Conservation (phyloP, 1,140 invertebrate species). For the Wiebesia pumilae region DNA sequence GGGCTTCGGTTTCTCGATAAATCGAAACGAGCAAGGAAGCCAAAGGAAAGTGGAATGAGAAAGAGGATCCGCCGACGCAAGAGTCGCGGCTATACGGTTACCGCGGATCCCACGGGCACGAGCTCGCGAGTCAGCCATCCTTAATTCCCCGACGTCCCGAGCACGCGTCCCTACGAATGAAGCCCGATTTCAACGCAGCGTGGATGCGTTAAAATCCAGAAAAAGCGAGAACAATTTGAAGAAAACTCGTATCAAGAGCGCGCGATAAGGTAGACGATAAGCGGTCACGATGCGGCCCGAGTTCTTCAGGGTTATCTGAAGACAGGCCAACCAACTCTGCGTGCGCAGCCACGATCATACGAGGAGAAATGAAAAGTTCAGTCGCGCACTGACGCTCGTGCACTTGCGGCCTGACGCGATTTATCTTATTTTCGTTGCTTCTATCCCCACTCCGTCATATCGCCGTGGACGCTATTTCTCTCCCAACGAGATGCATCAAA, state of each 20-base stretch:
- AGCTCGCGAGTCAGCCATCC: background rate
- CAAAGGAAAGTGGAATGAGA: constrained; percentile 56
- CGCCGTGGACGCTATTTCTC: background rate
- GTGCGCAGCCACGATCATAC: background rate
- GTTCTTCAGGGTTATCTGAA: constrained; percentile 61
- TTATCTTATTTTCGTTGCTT: constrained; percentile 24
- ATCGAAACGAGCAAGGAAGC: constrained; percentile 63
- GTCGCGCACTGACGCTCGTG: background rate
- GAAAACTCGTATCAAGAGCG: constrained; percentile 35
- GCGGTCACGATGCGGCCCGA: constrained; percentile 55
- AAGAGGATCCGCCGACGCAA: constrained; percentile 61
- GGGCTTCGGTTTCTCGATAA: constrained; percentile 68
- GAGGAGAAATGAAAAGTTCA: constrained; percentile 32
- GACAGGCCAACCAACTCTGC: constrained; percentile 61
- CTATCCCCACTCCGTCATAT: background rate
- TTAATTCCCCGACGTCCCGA: background rate
- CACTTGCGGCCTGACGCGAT: background rate
- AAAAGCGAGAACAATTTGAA: constrained; percentile 8
- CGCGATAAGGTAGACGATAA: constrained; percentile 56
- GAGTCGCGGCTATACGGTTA: constrained; percentile 56
- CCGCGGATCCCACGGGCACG: constrained; percentile 25
- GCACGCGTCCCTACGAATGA: background rate
- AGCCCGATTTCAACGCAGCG: too few relatives aligned
- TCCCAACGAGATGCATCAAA: background rate
- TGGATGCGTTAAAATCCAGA: background rate